Base-by-base conservation (phyloP, 1,140 invertebrate species). In the Drosophila sp. region DNA sequence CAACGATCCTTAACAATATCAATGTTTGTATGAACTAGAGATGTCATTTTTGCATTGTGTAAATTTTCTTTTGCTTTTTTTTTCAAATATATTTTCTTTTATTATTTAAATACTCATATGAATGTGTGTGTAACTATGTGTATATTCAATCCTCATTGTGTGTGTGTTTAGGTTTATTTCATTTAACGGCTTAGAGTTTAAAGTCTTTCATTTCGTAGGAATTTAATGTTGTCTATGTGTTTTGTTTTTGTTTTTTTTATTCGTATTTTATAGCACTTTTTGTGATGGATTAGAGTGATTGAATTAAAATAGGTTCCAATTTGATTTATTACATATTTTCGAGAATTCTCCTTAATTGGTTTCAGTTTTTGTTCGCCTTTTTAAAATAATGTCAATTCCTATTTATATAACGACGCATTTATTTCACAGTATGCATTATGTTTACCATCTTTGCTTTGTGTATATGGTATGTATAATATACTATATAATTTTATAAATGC, bases 121-220 rank as follows among this genome's bases (percentile, higher is more conserved):
- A 21, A 16, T 71, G 18, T 51, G 14, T 70, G 51, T 57, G 21
- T 67, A 38, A 41, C 58, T 57, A 53, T 32, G 48, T 66, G 8
- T 48, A 13, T 67, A 21, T 27, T n/a, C 14, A 21, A 2, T 21
- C 21, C 21, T 16, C 18, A 16, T 3, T 58, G 14, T 64, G 38
- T 75, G 73, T 73, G 65, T 81, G 63, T 76, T 57, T 75, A 81
- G 71, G 76, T 76, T 63, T 76, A 63, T 76, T 87, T 87, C 59
- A 70, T 80, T 79, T 76, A 89, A 89, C 71, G 83, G 80, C 83
- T 89, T 89, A 89, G 80, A 80, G 80, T 90, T 84, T 89, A 90
- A 90, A 90, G 89, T 90, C 89, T 90, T 90, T 90, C 80, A 90
- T 90, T 90, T 90, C 89, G 82, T 90, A 90, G 89, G 89, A 90